phyloP scores from a whole-genome alignment of 2,888 invertebrate species.

The Platerodrilus igneus region DNA sequence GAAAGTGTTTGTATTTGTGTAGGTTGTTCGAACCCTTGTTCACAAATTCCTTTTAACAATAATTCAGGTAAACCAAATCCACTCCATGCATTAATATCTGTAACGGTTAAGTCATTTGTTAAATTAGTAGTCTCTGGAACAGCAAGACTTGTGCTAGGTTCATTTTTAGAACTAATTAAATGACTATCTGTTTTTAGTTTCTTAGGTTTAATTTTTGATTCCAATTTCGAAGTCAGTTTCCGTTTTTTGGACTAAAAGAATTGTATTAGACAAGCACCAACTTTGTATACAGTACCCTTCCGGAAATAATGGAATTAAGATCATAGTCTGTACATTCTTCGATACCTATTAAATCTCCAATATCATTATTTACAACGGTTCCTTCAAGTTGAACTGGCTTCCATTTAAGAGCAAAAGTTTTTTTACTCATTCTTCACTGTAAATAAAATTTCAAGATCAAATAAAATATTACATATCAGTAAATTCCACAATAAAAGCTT shows the following conservation, averaged over 20 bases:
- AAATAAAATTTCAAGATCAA: no score
- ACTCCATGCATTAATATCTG: constrained; percentile 54
- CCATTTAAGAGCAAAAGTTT: no score
- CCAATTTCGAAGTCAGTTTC: not conserved
- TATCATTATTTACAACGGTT: constrained; percentile 47
- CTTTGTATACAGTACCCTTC: not conserved
- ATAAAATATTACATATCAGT: no score
- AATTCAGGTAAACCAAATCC: constrained; percentile 63
- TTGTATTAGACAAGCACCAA: not conserved
- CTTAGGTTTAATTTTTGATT: not conserved
- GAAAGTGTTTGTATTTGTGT: constrained; percentile 84
- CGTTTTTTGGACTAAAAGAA: constrained; percentile 1
- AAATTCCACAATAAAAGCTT: no score
- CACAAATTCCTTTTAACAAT: constrained; percentile 69
- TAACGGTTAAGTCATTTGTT: constrained; percentile 13
- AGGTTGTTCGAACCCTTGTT: constrained; percentile 73
- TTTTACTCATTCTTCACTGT: no score
- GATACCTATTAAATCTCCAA: constrained; percentile 69
- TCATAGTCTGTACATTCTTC: constrained; percentile 73
- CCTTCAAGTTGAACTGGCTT: constrained; percentile 62
- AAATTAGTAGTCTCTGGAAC: constrained; percentile 19
- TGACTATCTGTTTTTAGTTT: no score
- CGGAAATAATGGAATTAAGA: constrained; percentile 48
- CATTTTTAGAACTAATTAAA: not conserved
- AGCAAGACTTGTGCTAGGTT: not conserved